These are phyloP conservation scores for Dreissena rostriformis DNA, from an alignment of 1,140 invertebrate genomes.

Conservation along the genomic window DNA sequence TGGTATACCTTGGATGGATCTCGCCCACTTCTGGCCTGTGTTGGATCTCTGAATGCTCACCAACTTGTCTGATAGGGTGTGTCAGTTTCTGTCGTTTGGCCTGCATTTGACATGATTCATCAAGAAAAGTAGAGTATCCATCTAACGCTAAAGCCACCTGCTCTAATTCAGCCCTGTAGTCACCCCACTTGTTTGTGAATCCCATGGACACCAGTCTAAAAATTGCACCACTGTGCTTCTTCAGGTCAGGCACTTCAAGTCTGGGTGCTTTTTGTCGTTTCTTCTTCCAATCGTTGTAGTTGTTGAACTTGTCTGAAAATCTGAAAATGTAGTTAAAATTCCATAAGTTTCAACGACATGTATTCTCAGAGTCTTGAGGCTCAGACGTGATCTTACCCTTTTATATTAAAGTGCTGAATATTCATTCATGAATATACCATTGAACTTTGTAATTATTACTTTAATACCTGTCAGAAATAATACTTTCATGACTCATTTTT, in stretches of 20 bases:
- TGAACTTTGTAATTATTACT: too few species aligned
- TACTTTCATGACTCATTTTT: too few species aligned
- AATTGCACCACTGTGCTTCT: slow-evolving; percentile 18
- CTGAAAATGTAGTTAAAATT: too few species aligned
- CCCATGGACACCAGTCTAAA: slow-evolving; percentile 17
- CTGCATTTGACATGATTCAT: slow-evolving; percentile 20
- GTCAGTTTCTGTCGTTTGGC: slow-evolving; percentile 16
- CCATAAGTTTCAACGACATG: too few species aligned
- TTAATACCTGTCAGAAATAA: too few species aligned
- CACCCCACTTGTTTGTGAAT: not conserved
- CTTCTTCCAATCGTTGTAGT: slow-evolving; percentile 48
- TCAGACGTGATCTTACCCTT: too few species aligned
- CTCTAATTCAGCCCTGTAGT: slow-evolving; percentile 1
- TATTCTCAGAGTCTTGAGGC: too few species aligned
- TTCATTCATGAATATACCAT: too few species aligned
- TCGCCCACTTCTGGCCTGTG: not conserved
- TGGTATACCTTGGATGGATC: not conserved
- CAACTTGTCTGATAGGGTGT: not conserved
- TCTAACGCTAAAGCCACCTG: too few species aligned
- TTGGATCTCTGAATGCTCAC: not conserved
- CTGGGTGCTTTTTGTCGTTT: slow-evolving; percentile 42
- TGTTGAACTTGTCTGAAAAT: too few species aligned
- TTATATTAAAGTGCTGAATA: too few species aligned
- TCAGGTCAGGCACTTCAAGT: slow-evolving; percentile 17
- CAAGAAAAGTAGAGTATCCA: too few species aligned